A percentile compares a stretch with the other conserved stretches of the same genome.
Evolutionary conservation across 2,797 vertebrate genomes (phyloP).

Genomic region (Pipistrellus kuhlii): DNA sequence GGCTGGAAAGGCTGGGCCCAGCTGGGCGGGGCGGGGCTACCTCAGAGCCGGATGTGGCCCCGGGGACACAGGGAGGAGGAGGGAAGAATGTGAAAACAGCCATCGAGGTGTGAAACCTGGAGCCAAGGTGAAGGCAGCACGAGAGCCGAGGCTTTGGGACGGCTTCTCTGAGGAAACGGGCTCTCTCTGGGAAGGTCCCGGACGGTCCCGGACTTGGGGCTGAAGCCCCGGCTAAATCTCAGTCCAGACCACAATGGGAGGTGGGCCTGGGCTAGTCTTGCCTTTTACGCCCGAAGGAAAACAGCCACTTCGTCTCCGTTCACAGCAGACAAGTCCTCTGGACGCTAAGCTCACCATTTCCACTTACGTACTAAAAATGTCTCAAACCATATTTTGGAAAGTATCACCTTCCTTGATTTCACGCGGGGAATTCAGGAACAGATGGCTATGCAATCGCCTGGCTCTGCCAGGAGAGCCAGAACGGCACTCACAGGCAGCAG

Average conservation of each 20-base stretch:
- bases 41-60: rapidly evolving
- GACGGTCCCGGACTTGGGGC: rapidly evolving
- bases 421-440: neutral
- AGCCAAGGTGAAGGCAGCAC: neutral
- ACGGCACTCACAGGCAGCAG: neutral
- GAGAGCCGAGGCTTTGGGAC: rapidly evolving
- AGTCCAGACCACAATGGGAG: neutral
- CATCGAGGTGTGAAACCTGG: rapidly evolving
- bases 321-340: rapidly evolving
- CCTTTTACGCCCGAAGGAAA: neutral
- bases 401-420: neutral
- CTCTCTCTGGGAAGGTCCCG: neutral
- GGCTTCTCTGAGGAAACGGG: neutral
- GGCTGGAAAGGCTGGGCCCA: too few relatives aligned
- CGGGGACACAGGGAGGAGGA: too few relatives aligned
- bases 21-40: neutral
- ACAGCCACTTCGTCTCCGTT: neutral
- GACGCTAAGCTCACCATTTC: rapidly evolving
- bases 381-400: neutral
- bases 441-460: rapidly evolving
- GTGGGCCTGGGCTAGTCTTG: neutral
- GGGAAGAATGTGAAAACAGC: neutral
- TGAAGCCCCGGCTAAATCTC: rapidly evolving
- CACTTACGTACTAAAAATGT: neutral
- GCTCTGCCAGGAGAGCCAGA: neutral